Base-by-base conservation (phyloP, 2,888 invertebrate genomes). In the Aproaerema taeniolella region DNA sequence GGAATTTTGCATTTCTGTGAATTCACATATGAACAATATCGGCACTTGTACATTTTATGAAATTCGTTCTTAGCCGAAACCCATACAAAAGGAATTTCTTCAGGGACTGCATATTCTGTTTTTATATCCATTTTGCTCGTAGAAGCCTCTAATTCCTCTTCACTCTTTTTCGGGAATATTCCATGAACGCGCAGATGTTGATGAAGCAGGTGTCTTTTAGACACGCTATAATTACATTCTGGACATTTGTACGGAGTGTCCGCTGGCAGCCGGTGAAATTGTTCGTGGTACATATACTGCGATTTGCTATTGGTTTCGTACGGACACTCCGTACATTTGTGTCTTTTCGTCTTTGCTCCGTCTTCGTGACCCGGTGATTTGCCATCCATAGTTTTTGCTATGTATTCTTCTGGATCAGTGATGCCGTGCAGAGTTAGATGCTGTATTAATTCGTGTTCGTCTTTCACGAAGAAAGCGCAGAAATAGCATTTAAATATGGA, bases 251-350 rank as follows among this genome's bases (percentile, higher is more conserved):
- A 93, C n/a, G 91, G 91, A 0, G 92, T 91, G 31, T 91, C 90
- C 38, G 91, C 88, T 0, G 91, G 91, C 26, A 77, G 63, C 10
- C 91, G 88, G 64, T 96, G 96, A 66, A 95, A 93, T 61, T 95
- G 95, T 61, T 94, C 94, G 63, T 96, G 96, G 65, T 95, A 95
- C 64, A 93, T 89, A 72, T 91, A 95, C 70, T 95, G 95, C 15
- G 94, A 94, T 69, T 94, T 94, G 67, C 93, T 94, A 64, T 95
- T 94, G 26, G 94, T 94, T 50, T 93, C 92, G 66, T 94, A 95
- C 0, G 96, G 95, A 69, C 96, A 96, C 39, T 91, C 90, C 3
- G 89, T 88, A 64, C 96, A 96, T 62, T 90, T 90, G 68, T 94
- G 94, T 45, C 93, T 89, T 60, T 94, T 93, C 2, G 78, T 77